Percentiles rank a stretch among this genome's conserved stretches.
Conservation (phyloP, 2,888 invertebrate species). For the Camponotus fellah region DNA sequence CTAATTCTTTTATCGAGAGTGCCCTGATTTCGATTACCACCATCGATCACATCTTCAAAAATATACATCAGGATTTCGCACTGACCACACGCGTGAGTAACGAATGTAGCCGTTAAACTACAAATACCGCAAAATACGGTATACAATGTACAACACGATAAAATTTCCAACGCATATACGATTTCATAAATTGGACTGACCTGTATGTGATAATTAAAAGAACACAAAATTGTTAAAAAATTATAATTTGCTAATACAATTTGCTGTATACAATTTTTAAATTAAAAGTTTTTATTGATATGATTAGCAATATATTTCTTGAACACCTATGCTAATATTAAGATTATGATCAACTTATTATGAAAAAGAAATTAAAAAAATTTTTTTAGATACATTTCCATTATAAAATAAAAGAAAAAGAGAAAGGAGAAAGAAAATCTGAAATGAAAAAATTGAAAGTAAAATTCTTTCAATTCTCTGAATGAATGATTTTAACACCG, state of each 20-base stretch:
- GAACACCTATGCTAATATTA: not conserved
- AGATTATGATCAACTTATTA: not conserved
- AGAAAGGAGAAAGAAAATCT: not conserved
- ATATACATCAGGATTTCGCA: slow-evolving; percentile 56
- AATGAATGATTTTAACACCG: slow-evolving; percentile 1
- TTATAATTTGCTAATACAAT: not conserved
- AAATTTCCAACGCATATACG: slow-evolving; percentile 54
- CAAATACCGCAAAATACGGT: slow-evolving; percentile 50
- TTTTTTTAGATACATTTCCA: not conserved
- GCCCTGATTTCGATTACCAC: not conserved
- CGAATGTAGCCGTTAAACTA: slow-evolving; percentile 61
- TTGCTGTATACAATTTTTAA: not conserved
- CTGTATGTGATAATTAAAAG: slow-evolving; percentile 54
- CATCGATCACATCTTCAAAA: slow-evolving; percentile 47
- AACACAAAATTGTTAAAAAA: not conserved
- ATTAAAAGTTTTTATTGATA: not conserved
- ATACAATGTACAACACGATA: slow-evolving; percentile 45
- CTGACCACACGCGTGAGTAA: slow-evolving; percentile 66
- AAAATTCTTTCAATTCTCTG: slow-evolving; percentile 37
- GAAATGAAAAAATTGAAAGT: not conserved
- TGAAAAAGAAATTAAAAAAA: not conserved
- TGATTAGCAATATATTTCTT: not conserved
- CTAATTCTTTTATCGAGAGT: slow-evolving; percentile 1
- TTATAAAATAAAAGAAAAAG: not conserved
- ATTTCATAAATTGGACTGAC: slow-evolving; percentile 63